Base-by-base conservation (phyloP, 2,113 vertebrate species). In the Misgurnus anguillicaudatus region DNA sequence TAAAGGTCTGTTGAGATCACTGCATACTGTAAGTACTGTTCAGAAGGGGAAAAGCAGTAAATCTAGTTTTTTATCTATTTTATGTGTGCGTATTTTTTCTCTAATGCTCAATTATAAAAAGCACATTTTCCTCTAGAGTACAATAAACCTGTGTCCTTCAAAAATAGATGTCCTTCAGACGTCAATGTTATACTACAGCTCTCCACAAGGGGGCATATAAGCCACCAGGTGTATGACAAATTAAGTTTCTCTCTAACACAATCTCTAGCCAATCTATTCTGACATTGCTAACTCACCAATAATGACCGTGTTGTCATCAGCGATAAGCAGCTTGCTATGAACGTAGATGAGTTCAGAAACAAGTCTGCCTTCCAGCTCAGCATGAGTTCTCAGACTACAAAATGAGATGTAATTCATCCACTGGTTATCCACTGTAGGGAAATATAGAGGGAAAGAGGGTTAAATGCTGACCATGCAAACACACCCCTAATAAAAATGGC, bases 331-430 rank as follows among this genome's bases (percentile, higher is more conserved):
- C 90, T 99, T 99, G 94, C 97, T 99, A 91, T 99, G 98, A 79
- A 99, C 96, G 6, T 99, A 99, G 90, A 99, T 97, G 84, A 99
- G 94, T 87, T 99, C 98, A 0, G 96, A 97, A 75, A 99, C 94
- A 0, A 98, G 92, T 1, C 89, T 95, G 16, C 96, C 96, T 84
- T 97, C 95, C 83, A 99, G 85, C 85, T 97, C 95, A 0, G 96
- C 92, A 0, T 98, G 94, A 14, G 97, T 99, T 84, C 97, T 91
- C 81, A 99, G 93, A 10, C 98, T 96, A 62, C 94, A 95, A 76
- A 99, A 97, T 0, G 97, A 98, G 79, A 99, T 96, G 91, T 98
- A 99, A 90, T 99, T 97, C 90, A 98, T 98, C 98, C 98, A 99
- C 71, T 96, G 94, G 73, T 99, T 92, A 36, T 95, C 96, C 94